phyloP scores from a whole-genome alignment of 2,113 vertebrate species.

The Hyaena hyaena region DNA sequence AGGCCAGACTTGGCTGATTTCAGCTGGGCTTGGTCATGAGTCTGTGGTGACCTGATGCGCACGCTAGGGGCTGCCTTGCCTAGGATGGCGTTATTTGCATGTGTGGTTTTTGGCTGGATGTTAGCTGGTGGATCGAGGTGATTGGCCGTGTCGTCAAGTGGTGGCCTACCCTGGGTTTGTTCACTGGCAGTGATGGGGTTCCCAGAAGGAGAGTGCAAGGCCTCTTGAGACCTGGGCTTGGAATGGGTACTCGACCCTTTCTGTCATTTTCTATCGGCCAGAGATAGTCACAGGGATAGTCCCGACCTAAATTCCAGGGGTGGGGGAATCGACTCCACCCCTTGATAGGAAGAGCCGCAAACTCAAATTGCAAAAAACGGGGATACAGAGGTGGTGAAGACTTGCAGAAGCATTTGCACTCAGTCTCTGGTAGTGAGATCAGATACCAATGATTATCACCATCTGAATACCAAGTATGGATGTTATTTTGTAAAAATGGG shows the following conservation, averaged over 20 bases:
- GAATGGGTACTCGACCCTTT: not conserved
- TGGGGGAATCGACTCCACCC: not conserved
- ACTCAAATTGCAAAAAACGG: not conserved
- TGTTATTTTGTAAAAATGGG: not conserved
- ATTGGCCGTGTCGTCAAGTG: not conserved
- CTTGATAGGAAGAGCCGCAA: not conserved
- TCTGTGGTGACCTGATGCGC: not conserved
- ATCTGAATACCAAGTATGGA: not conserved
- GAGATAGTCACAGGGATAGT: not conserved
- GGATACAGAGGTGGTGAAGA: not conserved
- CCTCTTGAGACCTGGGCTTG: not conserved
- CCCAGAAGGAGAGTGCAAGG: not conserved
- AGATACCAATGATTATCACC: not conserved
- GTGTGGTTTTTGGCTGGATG: not conserved
- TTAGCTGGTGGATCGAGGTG: not conserved
- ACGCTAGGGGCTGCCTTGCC: no score
- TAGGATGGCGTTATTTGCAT: not conserved
- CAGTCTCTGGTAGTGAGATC: not conserved
- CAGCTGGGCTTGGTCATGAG: not conserved
- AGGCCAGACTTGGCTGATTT: not conserved
- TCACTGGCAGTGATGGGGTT: not conserved
- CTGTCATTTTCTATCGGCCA: not conserved
- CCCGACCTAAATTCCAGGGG: not conserved
- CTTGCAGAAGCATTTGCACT: not conserved
- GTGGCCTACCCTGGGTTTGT: not conserved